phyloP scores from a whole-genome alignment of 2,888 invertebrate genomes.

The Drosophila algonquin region DNA sequence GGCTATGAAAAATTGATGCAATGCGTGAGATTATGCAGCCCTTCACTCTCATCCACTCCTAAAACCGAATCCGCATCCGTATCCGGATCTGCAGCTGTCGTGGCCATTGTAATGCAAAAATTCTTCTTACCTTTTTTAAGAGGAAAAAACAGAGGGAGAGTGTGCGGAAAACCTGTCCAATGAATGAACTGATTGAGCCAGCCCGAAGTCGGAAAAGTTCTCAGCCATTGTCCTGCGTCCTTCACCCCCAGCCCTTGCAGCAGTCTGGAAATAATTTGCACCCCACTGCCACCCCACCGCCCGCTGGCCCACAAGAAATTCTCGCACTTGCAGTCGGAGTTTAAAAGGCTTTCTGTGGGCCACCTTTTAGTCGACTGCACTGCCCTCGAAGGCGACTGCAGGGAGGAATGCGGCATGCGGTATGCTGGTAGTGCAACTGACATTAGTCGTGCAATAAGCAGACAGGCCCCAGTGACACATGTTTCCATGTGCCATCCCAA shows the following conservation, averaged over 20 bases:
- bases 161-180: constrained; percentile 35
- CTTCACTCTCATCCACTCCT: not conserved
- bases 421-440: constrained; percentile 60
- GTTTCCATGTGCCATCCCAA: constrained; percentile 65
- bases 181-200: constrained; percentile 35
- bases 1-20: constrained; percentile 43
- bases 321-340: constrained; percentile 63
- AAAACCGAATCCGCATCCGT: constrained; percentile 1
- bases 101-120: constrained; percentile 30
- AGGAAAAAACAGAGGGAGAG: not conserved
- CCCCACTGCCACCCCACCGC: constrained; percentile 64
- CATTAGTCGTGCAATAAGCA: constrained; percentile 79
- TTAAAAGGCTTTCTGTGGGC: constrained; percentile 65
- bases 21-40: constrained; percentile 54
- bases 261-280: constrained; percentile 63
- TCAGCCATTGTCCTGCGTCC: constrained; percentile 32
- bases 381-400: constrained; percentile 14
- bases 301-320: constrained; percentile 48
- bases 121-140: not conserved
- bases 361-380: constrained; percentile 71
- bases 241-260: constrained; percentile 50
- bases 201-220: constrained; percentile 7
- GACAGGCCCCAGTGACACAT: constrained; percentile 76
- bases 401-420: constrained; percentile 1
- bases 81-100: constrained; percentile 37